A percentile compares a stretch with the other conserved stretches of the same genome.
Conservation (phyloP, 2,113 vertebrate species). For the Plotosus lineatus region DNA sequence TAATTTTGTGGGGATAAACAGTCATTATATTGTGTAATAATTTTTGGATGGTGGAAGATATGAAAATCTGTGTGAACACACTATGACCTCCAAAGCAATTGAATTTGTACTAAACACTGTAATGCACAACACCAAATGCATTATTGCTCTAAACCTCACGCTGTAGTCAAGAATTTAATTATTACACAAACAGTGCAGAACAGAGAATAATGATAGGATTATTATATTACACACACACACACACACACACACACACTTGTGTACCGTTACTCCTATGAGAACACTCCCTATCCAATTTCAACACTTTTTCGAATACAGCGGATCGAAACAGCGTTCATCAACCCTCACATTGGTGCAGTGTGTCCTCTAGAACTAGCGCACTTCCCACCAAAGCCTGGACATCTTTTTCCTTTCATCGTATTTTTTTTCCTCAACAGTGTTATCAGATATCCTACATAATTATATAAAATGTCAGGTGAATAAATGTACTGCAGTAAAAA, state of each 20-base stretch:
- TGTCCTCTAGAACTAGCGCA: neutral
- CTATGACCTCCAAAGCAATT: neutral
- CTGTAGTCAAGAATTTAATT: neutral
- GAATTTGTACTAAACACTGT: neutral
- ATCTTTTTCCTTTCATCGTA: neutral
- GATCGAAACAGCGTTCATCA: neutral
- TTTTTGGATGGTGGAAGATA: neutral
- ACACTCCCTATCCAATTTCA: neutral
- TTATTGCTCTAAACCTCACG: neutral
- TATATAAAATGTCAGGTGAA: neutral
- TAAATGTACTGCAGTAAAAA: neutral
- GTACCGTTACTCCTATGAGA: neutral
- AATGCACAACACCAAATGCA: neutral
- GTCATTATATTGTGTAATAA: neutral
- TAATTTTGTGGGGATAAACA: neutral
- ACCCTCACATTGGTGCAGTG: too few species aligned
- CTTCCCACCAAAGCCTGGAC: neutral
- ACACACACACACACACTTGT: too few species aligned
- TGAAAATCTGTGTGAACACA: constrained; percentile 3
- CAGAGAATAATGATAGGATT: neutral
- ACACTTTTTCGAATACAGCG: neutral
- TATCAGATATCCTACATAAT: neutral
- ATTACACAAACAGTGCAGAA: neutral
- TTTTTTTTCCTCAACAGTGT: neutral
- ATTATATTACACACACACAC: too few species aligned